A percentile compares a stretch with the other conserved stretches of the same genome.
Conservation (phyloP, 1,140 invertebrate genomes). For the Aphidius ervi region DNA sequence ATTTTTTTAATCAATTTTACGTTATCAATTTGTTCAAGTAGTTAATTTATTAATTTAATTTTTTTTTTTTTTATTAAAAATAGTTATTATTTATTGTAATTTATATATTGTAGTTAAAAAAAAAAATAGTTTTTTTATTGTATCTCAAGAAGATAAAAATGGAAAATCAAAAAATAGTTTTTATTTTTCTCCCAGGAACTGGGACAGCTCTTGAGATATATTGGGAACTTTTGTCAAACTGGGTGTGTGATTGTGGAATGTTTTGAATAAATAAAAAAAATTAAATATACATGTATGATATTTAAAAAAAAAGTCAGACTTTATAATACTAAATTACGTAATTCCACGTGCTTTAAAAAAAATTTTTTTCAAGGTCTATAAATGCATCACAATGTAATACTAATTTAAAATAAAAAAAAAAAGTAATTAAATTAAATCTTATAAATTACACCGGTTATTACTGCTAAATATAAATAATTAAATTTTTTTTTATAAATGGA, state of each 20-base stretch:
- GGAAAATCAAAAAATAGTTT: neutral
- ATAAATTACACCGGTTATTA: slow-evolving; percentile 3
- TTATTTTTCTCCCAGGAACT: slow-evolving; percentile 3
- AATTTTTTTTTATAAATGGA: too few relatives aligned
- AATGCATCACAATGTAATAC: neutral
- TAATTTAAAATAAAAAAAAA: too few relatives aligned
- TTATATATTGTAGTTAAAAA: too few relatives aligned
- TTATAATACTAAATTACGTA: slow-evolving; percentile 10
- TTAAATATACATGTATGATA: too few relatives aligned
- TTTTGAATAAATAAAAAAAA: neutral
- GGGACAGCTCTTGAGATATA: slow-evolving; percentile 11
- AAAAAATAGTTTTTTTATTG: too few relatives aligned
- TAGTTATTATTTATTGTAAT: too few relatives aligned
- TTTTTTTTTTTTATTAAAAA: too few relatives aligned
- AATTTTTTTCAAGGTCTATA: neutral
- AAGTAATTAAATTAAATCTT: too few relatives aligned
- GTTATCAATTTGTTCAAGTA: too few relatives aligned
- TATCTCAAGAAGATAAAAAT: neutral
- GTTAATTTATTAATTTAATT: too few relatives aligned
- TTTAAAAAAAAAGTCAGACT: neutral
- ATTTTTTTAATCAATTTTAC: too few relatives aligned
- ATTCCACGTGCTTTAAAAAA: slow-evolving; percentile 20
- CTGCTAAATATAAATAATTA: neutral
- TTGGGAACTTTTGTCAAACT: slow-evolving; percentile 18
- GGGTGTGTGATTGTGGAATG: slow-evolving; percentile 7